Percentiles rank a stretch among this genome's conserved stretches.
phyloP scores from a whole-genome alignment of 2,888 invertebrate species.

The Eubasilissa splendida region DNA sequence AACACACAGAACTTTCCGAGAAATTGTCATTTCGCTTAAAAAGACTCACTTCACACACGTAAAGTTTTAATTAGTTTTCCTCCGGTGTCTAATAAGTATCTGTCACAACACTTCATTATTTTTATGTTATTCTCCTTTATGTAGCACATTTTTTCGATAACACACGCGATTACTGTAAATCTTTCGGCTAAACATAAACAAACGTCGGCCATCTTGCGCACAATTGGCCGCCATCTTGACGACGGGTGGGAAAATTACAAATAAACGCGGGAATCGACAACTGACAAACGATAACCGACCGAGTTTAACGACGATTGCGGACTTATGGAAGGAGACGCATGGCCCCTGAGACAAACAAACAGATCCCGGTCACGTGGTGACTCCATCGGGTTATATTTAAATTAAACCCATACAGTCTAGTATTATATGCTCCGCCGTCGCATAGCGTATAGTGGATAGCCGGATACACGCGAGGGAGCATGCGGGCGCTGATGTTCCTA shows the following conservation, averaged over 20 bases:
- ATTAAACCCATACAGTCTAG: slow-evolving; percentile 44
- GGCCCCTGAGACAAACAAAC: slow-evolving; percentile 48
- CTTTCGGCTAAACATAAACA: slow-evolving; percentile 39
- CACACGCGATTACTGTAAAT: slow-evolving; percentile 2
- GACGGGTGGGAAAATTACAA: slow-evolving; percentile 22
- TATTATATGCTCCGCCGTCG: not conserved
- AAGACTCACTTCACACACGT: slow-evolving; percentile 22
- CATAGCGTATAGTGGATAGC: not conserved
- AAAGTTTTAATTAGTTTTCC: not conserved
- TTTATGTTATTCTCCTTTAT: slow-evolving; percentile 3
- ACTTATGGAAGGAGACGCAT: slow-evolving; percentile 45
- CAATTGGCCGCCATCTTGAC: slow-evolving; percentile 45
- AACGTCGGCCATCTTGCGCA: slow-evolving; percentile 50
- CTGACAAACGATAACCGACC: slow-evolving; percentile 44
- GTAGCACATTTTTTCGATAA: slow-evolving; percentile 13
- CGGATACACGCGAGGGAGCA: slow-evolving; percentile 17
- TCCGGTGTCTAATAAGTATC: slow-evolving; percentile 9
- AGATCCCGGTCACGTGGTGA: slow-evolving; percentile 52
- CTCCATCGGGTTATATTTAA: slow-evolving; percentile 54
- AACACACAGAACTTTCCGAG: too few relatives aligned
- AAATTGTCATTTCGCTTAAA: not conserved
- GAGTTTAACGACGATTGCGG: slow-evolving; percentile 39
- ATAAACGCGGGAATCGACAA: slow-evolving; percentile 45
- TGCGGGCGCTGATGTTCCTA: slow-evolving; percentile 21
- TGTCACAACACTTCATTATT: slow-evolving; percentile 23